Evolutionary conservation across 2,888 invertebrate species (phyloP), one percentile per base, ranked within the genome.

Genomic region (Callinectes sapidus): DNA sequence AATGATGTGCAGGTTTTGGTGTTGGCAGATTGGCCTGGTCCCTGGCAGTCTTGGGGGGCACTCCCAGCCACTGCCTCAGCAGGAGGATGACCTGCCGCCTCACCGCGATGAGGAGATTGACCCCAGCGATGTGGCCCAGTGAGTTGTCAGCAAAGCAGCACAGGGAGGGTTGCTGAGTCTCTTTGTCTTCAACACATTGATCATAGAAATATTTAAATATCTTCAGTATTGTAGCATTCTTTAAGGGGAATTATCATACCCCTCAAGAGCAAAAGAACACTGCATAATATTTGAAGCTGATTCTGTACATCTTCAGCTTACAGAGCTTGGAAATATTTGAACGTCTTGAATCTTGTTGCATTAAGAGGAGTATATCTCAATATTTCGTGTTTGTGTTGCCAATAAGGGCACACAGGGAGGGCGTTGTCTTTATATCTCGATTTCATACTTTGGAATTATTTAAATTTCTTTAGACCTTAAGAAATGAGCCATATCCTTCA

Each of bases 61-160:
- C 90, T 94, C 94, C 13, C 94, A 94, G 90, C 92, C 94, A 18
- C 91, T 92, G 32, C 94, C 94, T n/a, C 92, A 91, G 54, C 92
- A 94, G 42, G 92, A 91, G 16, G 92, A 92, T 18, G 92, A 94
- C 54, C 32, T 91, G 39, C 28, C 81, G 42, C 61, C 77, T 18
- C 92, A 92, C 88, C 92, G 92, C 14, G 94, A 94, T 66, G 94
- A 94, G 28, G 90, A 90, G 32, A 92, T 94, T 66, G 94, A 94
- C 87, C 92, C 92, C 23, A 87, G 77, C 55, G 94, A 92, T 61
- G 91, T 94, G 23, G 94, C 92, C n/a, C 91, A 94, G 94, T 94
- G 42, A 93, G 28, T 54, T 42, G 42, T n/a, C 28, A 28, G 28
- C 2, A 71, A n/a, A 28, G 71, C 28, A 71, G 28, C 28, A 71